Evolutionary conservation across 2,888 invertebrate species (phyloP), one percentile per base, ranked within the genome.

Genomic region (Drosophila limbata): DNA sequence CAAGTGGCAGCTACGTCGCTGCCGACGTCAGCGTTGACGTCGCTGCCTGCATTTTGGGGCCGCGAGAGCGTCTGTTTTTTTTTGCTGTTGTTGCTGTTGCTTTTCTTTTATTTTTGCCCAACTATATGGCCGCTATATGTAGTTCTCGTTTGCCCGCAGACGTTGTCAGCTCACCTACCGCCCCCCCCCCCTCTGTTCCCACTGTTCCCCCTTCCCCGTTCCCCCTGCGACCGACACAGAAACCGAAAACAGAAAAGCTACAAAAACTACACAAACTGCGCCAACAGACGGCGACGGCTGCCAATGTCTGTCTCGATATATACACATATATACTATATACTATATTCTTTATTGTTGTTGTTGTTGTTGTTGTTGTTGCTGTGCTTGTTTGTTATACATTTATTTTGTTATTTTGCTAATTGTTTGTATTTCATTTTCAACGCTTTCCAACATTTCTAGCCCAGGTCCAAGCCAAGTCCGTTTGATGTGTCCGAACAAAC

Each of bases 341-440:
- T n/a, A n/a, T n/a, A n/a, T 53, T 62, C 28, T 42, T 60, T 69
- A 28, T 53, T 44, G 45, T 51, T 77, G 62, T 48, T 60, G 28
- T 71, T 50, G 50, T 67, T 66, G 37, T 51, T 56, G 33, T n/a
- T 37, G 48, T 31, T 57, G 25, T 42, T 11, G 57, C 13, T 69
- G 31, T 42, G 17, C 52, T 56, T 66, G 48, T 68, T 65, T 51
- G 51, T 28, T 69, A 62, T 42, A 67, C 63, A 56, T 61, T 66
- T 73, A 69, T 72, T 76, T 78, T 81, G 69, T 76, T 77, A 64
- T 81, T 84, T 68, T 63, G 73, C 88, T 77, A 84, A 84, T 84
- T 87, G 87, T 77, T 84, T 84, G 79, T 67, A 69, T 84, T 84
- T 79, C 67, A 83, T 66, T 77, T 70, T 77, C 71, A 56, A 48